These are phyloP conservation scores for Lepidurus arcticus DNA, from an alignment of 1,140 invertebrate genomes.

Conservation along the genomic window DNA sequence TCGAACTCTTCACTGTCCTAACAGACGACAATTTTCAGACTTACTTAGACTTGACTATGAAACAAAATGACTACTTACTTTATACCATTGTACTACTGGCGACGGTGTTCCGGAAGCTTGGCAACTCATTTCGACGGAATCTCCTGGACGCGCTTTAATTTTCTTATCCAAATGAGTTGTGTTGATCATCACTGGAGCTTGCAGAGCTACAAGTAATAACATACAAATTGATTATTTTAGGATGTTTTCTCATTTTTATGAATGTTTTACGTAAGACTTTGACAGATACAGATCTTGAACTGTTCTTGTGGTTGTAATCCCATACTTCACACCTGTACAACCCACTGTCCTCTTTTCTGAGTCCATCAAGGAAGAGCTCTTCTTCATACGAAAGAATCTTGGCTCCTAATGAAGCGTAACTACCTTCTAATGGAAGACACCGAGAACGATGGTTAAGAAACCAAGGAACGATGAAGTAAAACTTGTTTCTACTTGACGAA, in stretches of 20 bases:
- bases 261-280: not conserved
- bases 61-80: not conserved
- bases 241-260: not conserved
- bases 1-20: constrained; percentile 25
- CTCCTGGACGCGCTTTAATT: too few species aligned
- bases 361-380: not conserved
- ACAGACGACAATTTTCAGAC: not conserved
- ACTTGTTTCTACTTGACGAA: not conserved
- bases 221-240: not conserved
- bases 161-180: not conserved
- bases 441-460: not conserved
- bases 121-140: too few species aligned
- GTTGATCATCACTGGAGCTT: not conserved
- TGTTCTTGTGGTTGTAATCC: not conserved
- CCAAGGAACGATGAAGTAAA: not conserved
- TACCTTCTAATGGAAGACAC: too few species aligned
- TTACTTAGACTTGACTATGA: too few species aligned
- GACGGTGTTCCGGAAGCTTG: too few species aligned
- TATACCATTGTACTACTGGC: too few species aligned
- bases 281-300: not conserved
- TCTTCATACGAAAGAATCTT: constrained; percentile 16
- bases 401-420: not conserved
- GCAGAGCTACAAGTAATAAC: not conserved
- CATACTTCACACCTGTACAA: too few species aligned
- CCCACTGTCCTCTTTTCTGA: too few species aligned